Percentiles rank a stretch among this genome's conserved stretches.
Conservation (phyloP, 2,797 vertebrate genomes). For the Cyprinella venusta region DNA sequence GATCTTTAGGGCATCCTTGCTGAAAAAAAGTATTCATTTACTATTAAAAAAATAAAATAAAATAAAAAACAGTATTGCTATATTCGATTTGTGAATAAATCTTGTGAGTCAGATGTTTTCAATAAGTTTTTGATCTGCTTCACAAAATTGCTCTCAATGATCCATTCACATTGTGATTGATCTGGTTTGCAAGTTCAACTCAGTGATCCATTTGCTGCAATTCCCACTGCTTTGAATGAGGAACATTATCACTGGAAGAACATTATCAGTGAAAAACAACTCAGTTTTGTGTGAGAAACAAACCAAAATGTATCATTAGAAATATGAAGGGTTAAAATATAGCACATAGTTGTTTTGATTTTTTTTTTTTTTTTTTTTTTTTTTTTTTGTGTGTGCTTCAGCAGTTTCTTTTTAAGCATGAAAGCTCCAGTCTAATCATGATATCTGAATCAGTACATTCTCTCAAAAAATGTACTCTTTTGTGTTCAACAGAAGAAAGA, state of each 20-base stretch:
- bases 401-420: background rate
- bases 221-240: background rate
- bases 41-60: too few species aligned
- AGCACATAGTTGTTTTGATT: background rate
- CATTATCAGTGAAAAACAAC: background rate
- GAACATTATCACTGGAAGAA: background rate
- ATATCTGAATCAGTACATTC: background rate
- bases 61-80: too few species aligned
- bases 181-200: background rate
- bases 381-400: too few species aligned
- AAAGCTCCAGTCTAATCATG: background rate
- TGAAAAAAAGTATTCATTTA: too few species aligned
- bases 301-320: background rate
- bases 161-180: too few species aligned
- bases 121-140: too few species aligned
- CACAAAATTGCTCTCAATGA: background rate
- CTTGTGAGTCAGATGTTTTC: too few species aligned
- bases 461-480: background rate
- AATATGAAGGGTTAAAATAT: background rate
- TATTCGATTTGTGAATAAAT: too few species aligned
- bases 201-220: background rate
- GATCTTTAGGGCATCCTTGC: too few species aligned
- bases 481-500: background rate
- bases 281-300: background rate
- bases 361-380: background rate